A percentile compares a stretch with the other conserved stretches of the same genome.
phyloP scores from a whole-genome alignment of 2,797 vertebrate genomes.

The Gastrophryne carolinensis region DNA sequence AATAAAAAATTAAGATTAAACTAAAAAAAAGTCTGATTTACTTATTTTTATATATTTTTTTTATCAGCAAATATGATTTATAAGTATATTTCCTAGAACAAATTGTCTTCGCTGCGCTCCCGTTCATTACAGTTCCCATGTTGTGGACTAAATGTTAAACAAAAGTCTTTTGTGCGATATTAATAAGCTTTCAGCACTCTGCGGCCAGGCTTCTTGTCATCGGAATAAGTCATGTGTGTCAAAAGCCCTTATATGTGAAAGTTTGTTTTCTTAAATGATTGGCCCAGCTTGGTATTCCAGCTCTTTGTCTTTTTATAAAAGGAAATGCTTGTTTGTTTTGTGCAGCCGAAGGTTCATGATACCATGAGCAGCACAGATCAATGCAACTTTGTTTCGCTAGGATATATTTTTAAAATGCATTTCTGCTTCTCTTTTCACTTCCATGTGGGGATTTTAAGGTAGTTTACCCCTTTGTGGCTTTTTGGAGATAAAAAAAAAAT shows the following conservation, averaged over 20 bases:
- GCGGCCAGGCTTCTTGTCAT: constrained; percentile 67
- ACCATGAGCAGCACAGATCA: constrained; percentile 66
- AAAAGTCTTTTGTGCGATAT: constrained; percentile 76
- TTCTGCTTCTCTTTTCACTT: constrained; percentile 40
- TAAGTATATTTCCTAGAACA: background rate
- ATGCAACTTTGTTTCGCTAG: constrained; percentile 66
- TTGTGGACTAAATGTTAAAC: constrained; percentile 70
- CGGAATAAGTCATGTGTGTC: constrained; percentile 72
- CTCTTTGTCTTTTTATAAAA: constrained; percentile 72
- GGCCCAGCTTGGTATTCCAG: constrained; percentile 66
- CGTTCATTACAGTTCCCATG: constrained; percentile 71
- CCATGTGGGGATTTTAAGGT: too few relatives aligned
- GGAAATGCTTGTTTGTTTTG: constrained; percentile 76
- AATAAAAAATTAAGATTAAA: too few relatives aligned
- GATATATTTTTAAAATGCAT: constrained; percentile 66
- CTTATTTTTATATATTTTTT: background rate
- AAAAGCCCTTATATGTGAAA: constrained; percentile 72
- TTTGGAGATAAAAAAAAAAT: background rate
- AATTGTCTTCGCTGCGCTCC: constrained; percentile 52
- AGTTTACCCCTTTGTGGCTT: too few relatives aligned
- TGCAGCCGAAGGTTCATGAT: constrained; percentile 64
- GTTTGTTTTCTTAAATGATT: constrained; percentile 70
- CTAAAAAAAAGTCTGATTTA: too few relatives aligned
- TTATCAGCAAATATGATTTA: background rate
- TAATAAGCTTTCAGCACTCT: constrained; percentile 74